Base-by-base conservation (phyloP, 2,113 vertebrate species). In the Camarhynchus parvulus region DNA sequence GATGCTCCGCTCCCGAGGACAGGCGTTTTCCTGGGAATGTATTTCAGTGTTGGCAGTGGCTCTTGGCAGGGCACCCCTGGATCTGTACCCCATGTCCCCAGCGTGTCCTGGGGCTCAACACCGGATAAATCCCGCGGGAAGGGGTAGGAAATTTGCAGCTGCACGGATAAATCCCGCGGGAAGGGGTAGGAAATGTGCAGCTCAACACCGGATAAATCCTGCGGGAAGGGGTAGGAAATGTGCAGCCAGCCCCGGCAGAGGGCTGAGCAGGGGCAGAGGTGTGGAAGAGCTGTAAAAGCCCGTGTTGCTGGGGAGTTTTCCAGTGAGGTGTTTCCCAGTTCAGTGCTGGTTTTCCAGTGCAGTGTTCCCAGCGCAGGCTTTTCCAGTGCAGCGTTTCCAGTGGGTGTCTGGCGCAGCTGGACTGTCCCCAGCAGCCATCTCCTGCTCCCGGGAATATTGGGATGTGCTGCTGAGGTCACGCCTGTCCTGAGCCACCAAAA, bases 21-120 rank as follows among this genome's bases (percentile, higher is more conserved):
- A 72, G 86, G 70, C 25, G 61, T 83, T 86, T 96, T 82, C 87
- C 80, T 61, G 30, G 77, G 82, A 73, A 81, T 1, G 28, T 21
- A 53, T 84, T 89, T 62, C 83, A 84, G 27, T 27, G n/a, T 15
- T 6, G 33, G 25, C 58, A 28, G 58, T 4, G 15, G 47, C 44
- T 81, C 81, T 89, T 10, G 4, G 63, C 47, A 44, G 46, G 37
- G 72, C 73, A 86, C 16, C 20, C 39, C 76, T 80, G 88, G 80
- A 52, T 59, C n/a, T 39, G 53, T 28, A 33, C 20, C 68, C 58
- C 37, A 0, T 1, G 1, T 41, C 25, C 53, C 42, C 30, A 39
- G 0, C 0, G 0, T 47, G 18, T 33, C 27, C 62, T 24, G 42
- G 33, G 69, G 75, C 24, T 91, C 76, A 16, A 9, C 2, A 0